Percentiles rank a stretch among this genome's conserved stretches.
These are phyloP conservation scores for Drosophila rufa DNA, from an alignment of 1,140 invertebrate species.

Conservation along the genomic window DNA sequence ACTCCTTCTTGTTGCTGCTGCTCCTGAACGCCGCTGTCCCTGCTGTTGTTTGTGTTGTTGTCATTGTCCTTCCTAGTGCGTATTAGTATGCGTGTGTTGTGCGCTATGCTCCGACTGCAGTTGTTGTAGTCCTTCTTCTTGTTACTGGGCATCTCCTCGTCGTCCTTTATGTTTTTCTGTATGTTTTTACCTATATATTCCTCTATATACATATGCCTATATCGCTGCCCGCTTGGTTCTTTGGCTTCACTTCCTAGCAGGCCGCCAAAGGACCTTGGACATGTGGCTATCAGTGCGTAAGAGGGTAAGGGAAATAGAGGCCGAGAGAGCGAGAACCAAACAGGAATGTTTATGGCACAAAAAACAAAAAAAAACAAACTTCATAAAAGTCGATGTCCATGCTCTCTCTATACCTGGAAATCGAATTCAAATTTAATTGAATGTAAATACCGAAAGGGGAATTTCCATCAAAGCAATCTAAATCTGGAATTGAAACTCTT, in stretches of 20 bases:
- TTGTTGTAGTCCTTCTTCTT: constrained; percentile 54
- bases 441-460: constrained; percentile 38
- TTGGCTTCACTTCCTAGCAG: constrained; percentile 65
- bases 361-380: constrained; percentile 20
- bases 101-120: constrained; percentile 39
- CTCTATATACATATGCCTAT: constrained; percentile 47
- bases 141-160: constrained; percentile 61
- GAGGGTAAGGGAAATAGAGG: constrained; percentile 11
- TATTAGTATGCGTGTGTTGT: constrained; percentile 36
- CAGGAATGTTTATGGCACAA: constrained; percentile 63
- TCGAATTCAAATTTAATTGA: constrained; percentile 52
- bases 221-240: constrained; percentile 51
- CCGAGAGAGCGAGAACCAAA: constrained; percentile 40
- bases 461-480: constrained; percentile 38
- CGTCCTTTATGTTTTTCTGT: constrained; percentile 26
- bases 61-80: constrained; percentile 68
- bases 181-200: constrained; percentile 43
- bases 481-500: constrained; percentile 12
- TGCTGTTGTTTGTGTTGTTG: constrained; percentile 25
- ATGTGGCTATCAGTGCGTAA: constrained; percentile 32
- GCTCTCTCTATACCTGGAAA: constrained; percentile 31
- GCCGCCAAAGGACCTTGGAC: constrained; percentile 75
- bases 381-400: constrained; percentile 25
- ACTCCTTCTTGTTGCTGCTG: constrained; percentile 50
- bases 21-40: constrained; percentile 14